These are phyloP conservation scores for Phenacoccus solenopsis DNA, from an alignment of 1,140 invertebrate genomes.

Conservation along the genomic window DNA sequence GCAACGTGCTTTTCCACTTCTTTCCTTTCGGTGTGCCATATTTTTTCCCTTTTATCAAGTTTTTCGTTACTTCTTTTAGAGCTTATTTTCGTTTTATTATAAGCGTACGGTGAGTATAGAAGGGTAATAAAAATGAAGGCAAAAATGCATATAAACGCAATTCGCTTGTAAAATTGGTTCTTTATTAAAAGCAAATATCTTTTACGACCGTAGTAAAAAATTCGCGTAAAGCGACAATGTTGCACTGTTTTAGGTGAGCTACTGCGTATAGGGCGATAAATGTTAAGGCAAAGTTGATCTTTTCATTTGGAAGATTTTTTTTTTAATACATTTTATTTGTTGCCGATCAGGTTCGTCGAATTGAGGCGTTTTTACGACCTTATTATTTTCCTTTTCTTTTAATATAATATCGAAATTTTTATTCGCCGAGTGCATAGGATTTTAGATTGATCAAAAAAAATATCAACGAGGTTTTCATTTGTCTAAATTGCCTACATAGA, in stretches of 20 bases:
- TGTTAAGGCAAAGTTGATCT: not conserved
- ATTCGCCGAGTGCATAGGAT: no score
- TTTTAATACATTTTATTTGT: no score
- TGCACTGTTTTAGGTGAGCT: not conserved
- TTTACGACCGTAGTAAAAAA: conserved; percentile 13
- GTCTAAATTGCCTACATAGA: no score
- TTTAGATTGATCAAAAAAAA: no score
- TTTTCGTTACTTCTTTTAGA: not conserved
- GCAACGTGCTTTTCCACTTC: not conserved
- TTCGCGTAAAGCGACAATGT: not conserved
- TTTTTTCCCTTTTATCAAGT: not conserved
- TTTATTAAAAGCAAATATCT: conserved; percentile 16
- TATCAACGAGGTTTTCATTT: no score
- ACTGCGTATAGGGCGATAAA: not conserved
- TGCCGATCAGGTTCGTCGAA: no score
- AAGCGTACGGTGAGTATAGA: not conserved
- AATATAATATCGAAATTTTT: no score
- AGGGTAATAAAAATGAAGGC: not conserved
- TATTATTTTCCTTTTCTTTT: no score
- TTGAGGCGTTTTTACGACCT: no score
- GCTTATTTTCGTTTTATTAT: not conserved
- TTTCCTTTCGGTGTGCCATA: not conserved
- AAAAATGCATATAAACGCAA: not conserved
- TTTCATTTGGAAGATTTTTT: not conserved
- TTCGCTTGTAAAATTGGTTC: conserved; percentile 13